Evolutionary conservation across 2,888 invertebrate species (phyloP).

Genomic region (Pasiphila rectangulata): DNA sequence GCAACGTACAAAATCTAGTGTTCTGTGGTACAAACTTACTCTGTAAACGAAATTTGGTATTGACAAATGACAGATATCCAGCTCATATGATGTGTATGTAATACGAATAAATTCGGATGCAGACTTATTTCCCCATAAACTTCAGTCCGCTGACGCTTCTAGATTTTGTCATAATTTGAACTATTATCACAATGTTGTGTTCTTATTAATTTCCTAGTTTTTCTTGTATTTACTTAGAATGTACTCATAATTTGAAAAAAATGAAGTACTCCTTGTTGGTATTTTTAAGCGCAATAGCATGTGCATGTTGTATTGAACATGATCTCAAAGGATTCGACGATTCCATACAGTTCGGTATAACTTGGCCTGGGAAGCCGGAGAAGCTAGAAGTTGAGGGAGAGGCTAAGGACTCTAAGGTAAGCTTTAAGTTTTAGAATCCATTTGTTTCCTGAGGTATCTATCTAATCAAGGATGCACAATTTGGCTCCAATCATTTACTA

Average conservation of each 20-base stretch:
- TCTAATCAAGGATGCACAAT: too few relatives aligned
- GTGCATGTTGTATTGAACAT: constrained; percentile 64
- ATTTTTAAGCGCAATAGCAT: constrained; percentile 44
- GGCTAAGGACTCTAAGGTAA: constrained; percentile 48
- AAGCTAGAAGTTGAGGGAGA: constrained; percentile 50
- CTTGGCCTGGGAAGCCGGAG: constrained; percentile 83
- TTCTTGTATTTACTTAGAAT: constrained; percentile 26
- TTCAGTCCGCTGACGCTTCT: too few relatives aligned
- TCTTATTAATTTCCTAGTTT: background rate
- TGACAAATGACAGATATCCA: constrained; percentile 67
- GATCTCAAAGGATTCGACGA: constrained; percentile 91
- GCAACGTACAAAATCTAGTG: too few relatives aligned
- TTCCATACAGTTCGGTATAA: constrained; percentile 88
- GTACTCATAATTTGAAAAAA: constrained; percentile 35
- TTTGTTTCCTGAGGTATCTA: too few relatives aligned
- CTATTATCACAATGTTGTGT: background rate
- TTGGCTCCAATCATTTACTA: too few relatives aligned
- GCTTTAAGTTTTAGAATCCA: too few relatives aligned
- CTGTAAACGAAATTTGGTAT: constrained; percentile 5
- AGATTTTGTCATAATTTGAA: too few relatives aligned
- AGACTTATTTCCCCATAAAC: background rate
- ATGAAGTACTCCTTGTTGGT: constrained; percentile 53
- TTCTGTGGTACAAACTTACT: too few relatives aligned
- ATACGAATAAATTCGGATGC: constrained; percentile 3
- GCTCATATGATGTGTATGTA: constrained; percentile 41